Evolutionary conservation across 2,113 vertebrate species (phyloP), one percentile per base, ranked within the genome.

Genomic region (Oxyruncus cristatus): DNA sequence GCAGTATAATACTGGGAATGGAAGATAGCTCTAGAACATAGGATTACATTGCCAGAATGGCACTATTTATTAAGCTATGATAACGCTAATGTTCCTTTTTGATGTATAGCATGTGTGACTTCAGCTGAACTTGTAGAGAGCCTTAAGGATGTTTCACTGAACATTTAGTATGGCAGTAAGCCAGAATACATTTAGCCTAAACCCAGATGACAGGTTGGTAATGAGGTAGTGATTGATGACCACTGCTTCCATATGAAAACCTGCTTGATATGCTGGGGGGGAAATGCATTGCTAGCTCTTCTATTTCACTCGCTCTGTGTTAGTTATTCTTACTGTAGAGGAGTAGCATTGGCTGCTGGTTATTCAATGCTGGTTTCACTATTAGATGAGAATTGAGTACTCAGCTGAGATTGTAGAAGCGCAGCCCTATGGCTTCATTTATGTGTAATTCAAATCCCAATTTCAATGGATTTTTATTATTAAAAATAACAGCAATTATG

Each of bases 151-250:
- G 98, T 98, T 98, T 97, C 98, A 97, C 98, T 98, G 98, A 98
- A 98, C 98, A 98, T 98, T 98, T 98, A 98, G 98, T 97, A 97
- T 98, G 98, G 98, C 98, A 98, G 98, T 92, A 97, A 98, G 98
- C 98, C 98, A 98, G 98, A 98, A 98, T 98, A 98, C 98, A 98
- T 98, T 98, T 98, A 98, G 98, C 97, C 97, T 98, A 98, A 98
- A 97, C 98, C 98, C 98, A 98, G 96, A 98, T 98, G 98, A 98
- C 98, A 97, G 98, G 95, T 97, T 98, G 97, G 98, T 99, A 99
- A 98, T 98, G 98, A 99, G 98, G 98, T 98, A 97, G 98, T 98
- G 98, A 99, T 98, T 98, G 98, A 99, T 98, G 98, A 98, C 98
- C 98, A 95, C 95, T 95, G 97, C 97, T 98, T 98, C 98, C 91